phyloP scores from a whole-genome alignment of 2,113 vertebrate genomes.

The Sprattus sprattus region DNA sequence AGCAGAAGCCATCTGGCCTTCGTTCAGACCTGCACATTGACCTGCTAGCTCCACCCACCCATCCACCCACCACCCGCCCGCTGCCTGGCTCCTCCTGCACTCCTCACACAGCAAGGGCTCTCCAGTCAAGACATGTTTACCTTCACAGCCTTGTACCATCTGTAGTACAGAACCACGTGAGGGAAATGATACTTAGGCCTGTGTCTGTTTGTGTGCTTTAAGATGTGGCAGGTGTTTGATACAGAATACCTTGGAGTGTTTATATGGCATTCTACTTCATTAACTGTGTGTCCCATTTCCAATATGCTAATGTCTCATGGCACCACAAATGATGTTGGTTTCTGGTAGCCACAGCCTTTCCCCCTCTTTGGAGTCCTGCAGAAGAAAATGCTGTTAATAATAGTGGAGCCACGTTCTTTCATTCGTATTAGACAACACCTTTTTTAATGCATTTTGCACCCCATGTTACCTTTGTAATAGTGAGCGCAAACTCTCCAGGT shows the following conservation, averaged over 20 bases:
- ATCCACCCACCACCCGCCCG: too few relatives aligned
- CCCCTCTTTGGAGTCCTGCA: background rate
- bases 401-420: too few relatives aligned
- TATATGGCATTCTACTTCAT: background rate
- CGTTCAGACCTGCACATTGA: background rate
- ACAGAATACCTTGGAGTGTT: background rate
- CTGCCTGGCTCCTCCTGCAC: background rate
- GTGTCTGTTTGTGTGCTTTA: background rate
- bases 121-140: background rate
- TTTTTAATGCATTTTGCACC: too few relatives aligned
- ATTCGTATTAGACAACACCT: too few relatives aligned
- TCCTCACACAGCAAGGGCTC: background rate
- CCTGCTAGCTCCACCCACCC: background rate
- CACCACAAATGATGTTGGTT: background rate
- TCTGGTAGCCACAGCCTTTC: background rate
- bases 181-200: background rate
- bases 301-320: background rate
- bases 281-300: background rate
- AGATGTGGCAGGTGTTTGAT: background rate
- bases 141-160: background rate
- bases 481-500: background rate
- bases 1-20: slow-evolving; percentile 23
- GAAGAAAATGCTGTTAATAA: background rate
- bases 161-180: background rate
- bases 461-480: background rate